Evolutionary conservation across 2,888 invertebrate species (phyloP).

Genomic region (Cyaniris semiargus): DNA sequence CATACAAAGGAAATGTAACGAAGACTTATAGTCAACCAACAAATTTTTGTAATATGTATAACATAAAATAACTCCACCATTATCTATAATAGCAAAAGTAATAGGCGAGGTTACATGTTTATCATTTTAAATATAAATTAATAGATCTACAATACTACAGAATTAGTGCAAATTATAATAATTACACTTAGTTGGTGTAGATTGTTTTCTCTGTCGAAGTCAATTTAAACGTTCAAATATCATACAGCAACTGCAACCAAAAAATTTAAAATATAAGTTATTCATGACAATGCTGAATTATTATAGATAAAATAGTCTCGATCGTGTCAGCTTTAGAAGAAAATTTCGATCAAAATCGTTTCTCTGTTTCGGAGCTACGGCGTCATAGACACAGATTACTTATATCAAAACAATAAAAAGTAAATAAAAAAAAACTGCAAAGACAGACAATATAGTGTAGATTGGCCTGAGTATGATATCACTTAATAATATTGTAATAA

Average conservation of each 20-base stretch:
- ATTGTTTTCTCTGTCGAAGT: slow-evolving; percentile 48
- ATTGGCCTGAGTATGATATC: too few relatives aligned
- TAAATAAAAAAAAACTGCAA: too few relatives aligned
- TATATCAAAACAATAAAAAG: too few relatives aligned
- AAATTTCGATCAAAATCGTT: too few relatives aligned
- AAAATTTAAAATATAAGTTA: slow-evolving; percentile 27
- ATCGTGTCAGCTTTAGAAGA: too few relatives aligned
- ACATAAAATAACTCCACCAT: slow-evolving; percentile 57
- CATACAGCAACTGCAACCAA: slow-evolving; percentile 50
- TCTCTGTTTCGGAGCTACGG: too few relatives aligned
- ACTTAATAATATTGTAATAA: too few relatives aligned
- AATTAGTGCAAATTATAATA: slow-evolving; percentile 57
- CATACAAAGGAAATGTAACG: slow-evolving; percentile 60
- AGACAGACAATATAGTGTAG: too few relatives aligned
- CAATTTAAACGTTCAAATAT: slow-evolving; percentile 45
- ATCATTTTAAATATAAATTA: slow-evolving; percentile 49
- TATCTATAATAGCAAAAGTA: slow-evolving; percentile 55
- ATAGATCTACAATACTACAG: slow-evolving; percentile 55
- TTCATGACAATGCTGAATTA: too few relatives aligned
- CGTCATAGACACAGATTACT: too few relatives aligned
- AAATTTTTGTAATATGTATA: slow-evolving; percentile 57
- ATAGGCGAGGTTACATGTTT: slow-evolving; percentile 43
- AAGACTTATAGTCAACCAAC: slow-evolving; percentile 55
- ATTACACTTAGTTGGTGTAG: slow-evolving; percentile 53
- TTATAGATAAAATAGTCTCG: too few relatives aligned